A percentile compares a stretch with the other conserved stretches of the same genome.
phyloP scores from a whole-genome alignment of 1,140 invertebrate species.

The Maniola jurtina region DNA sequence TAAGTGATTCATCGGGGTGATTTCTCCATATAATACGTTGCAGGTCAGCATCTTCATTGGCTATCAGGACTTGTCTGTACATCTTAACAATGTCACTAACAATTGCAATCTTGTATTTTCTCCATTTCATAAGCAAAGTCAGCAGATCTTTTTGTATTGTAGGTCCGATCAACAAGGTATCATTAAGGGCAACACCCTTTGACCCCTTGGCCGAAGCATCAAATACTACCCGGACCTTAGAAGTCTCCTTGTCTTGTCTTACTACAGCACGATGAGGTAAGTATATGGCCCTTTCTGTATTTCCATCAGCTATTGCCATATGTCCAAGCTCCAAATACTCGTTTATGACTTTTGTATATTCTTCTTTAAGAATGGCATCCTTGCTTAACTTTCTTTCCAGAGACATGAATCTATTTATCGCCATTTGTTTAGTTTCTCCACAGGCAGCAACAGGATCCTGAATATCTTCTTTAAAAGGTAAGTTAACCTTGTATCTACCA shows the following conservation, averaged over 20 bases:
- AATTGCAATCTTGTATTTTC: constrained; percentile 47
- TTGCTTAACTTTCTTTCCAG: constrained; percentile 30
- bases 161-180: constrained; percentile 54
- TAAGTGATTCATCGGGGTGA: constrained; percentile 8
- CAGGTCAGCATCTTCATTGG: constrained; percentile 19
- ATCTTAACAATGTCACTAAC: constrained; percentile 63
- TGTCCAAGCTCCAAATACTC: constrained; percentile 37
- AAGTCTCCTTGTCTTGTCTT: constrained; percentile 28
- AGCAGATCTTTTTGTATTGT: constrained; percentile 61
- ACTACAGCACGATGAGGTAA: constrained; percentile 36
- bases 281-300: constrained; percentile 13
- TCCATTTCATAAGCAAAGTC: constrained; percentile 53
- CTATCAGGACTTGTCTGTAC: constrained; percentile 49
- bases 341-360: constrained; percentile 32
- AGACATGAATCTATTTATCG: constrained; percentile 25
- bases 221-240: constrained; percentile 31
- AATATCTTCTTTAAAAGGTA: constrained; percentile 25
- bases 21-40: constrained; percentile 35
- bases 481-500: constrained; percentile 25
- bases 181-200: constrained; percentile 46
- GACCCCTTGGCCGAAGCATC: constrained; percentile 26
- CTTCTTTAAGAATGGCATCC: constrained; percentile 25
- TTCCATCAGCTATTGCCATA: constrained; percentile 13
- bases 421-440: constrained; percentile 23
- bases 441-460: constrained; percentile 18